Conservation (phyloP, 2,888 invertebrate species). For the Hemicrepidius hirtus region DNA sequence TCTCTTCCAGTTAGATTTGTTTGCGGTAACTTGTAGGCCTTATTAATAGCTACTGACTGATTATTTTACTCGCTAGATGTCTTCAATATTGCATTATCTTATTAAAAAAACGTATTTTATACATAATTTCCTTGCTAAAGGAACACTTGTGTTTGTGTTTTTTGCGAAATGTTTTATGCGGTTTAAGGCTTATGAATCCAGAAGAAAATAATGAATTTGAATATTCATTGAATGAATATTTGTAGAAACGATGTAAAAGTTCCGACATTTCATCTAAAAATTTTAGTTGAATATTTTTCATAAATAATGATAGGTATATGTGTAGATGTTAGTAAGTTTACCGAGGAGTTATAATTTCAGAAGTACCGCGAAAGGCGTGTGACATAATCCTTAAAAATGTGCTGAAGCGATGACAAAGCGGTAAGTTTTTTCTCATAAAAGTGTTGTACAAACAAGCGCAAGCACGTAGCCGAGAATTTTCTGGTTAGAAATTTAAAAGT, state of each 20-base stretch:
- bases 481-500: slow-evolving; percentile 13
- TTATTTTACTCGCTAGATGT: too few relatives aligned
- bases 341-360: slow-evolving; percentile 23
- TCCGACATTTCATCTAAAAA: background rate
- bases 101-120: too few relatives aligned
- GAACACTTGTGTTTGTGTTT: too few relatives aligned
- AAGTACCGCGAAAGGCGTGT: slow-evolving; percentile 14
- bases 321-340: slow-evolving; percentile 9
- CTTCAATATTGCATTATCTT: too few relatives aligned
- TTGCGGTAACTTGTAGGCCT: too few relatives aligned
- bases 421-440: slow-evolving; percentile 21
- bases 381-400: slow-evolving; percentile 34
- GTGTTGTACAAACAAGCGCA: slow-evolving; percentile 17
- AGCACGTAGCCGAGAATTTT: slow-evolving; percentile 20
- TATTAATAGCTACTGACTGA: too few relatives aligned
- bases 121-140: too few relatives aligned
- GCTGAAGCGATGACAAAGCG: slow-evolving; percentile 23
- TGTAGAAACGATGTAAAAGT: background rate
- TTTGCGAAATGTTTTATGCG: too few relatives aligned
- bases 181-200: too few relatives aligned
- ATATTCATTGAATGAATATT: background rate
- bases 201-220: background rate
- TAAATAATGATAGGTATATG: slow-evolving; percentile 18
- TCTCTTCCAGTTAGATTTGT: too few relatives aligned
- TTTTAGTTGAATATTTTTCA: background rate